Conservation (phyloP, 2,113 vertebrate species). For the Todiramphus chloris region DNA sequence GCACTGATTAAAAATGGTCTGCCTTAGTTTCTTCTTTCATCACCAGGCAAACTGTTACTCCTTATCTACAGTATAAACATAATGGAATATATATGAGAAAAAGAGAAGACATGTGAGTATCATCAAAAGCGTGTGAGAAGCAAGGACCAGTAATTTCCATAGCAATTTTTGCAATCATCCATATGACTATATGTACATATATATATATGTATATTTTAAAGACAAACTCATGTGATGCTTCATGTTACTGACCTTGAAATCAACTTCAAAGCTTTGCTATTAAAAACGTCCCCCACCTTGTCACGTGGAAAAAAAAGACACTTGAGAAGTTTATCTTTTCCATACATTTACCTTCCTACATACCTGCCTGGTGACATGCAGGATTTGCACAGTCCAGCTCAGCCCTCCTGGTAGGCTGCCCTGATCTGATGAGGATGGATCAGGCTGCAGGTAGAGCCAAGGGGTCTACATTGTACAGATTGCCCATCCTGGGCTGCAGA, state of each 20-base stretch:
- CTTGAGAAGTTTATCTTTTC: background rate
- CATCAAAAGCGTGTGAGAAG: background rate
- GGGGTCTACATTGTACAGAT: background rate
- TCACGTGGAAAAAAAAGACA: background rate
- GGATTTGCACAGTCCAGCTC: background rate
- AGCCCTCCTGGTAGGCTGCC: background rate
- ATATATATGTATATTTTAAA: background rate
- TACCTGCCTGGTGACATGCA: background rate
- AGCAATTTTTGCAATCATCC: background rate
- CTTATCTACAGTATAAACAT: background rate
- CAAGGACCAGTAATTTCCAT: background rate
- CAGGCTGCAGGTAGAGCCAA: background rate
- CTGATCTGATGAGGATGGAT: background rate
- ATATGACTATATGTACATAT: background rate
- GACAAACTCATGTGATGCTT: background rate
- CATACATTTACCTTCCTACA: background rate
- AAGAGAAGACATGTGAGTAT: background rate
- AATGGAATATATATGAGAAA: background rate
- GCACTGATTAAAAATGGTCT: background rate
- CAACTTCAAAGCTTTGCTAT: background rate
- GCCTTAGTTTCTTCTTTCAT: background rate
- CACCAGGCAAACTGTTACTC: background rate
- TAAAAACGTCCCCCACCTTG: background rate
- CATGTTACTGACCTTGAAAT: background rate
- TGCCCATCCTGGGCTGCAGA: background rate